Evolutionary conservation across 2,113 vertebrate genomes (phyloP), one percentile per base, ranked within the genome.

Genomic region (Corythaixoides concolor): DNA sequence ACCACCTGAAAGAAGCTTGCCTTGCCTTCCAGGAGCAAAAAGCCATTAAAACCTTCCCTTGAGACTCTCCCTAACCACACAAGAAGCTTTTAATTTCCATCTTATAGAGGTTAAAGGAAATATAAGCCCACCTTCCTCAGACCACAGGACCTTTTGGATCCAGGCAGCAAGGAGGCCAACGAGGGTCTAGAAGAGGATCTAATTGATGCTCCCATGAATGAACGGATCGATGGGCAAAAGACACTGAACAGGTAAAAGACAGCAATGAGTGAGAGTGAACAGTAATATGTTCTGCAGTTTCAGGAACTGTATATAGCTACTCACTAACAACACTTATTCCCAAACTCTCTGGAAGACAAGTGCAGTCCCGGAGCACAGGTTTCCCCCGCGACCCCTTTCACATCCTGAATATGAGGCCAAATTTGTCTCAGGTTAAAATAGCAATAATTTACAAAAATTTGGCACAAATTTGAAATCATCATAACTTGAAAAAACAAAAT

Each of bases 171-270:
- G 56, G 24, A 84, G 37, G 17, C 39, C 37, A 47, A 7, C 5
- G 24, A 62, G 35, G 49, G 24, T 68, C 26, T 47, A 35, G 55
- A 74, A 68, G 55, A 74, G 15, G 27, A 50, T 78, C 55, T 74
- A 47, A 45, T 14, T 0, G 3, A 32, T 37, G 24, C 32, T 56
- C 1, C 0, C 4, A 9, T 32, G 20, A 39, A 32, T 70, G 35
- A 27, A 5, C 19, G 50, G n/a, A 39, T 18, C 47, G 56, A 24
- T 0, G 1, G n/a, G 12, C 47, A 64, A 62, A 81, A 63, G 41
- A 7, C 33, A 20, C 32, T 16, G 33, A 15, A 30, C 13, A 45
- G 69, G 49, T 68, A 49, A 84, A 74, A 0, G 2, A 11, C 37
- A 69, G 12, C 3, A 52, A 33, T 0, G 1, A 63, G 5, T 37